phyloP scores from a whole-genome alignment of 1,140 invertebrate species.

The Drosophila mauritiana region DNA sequence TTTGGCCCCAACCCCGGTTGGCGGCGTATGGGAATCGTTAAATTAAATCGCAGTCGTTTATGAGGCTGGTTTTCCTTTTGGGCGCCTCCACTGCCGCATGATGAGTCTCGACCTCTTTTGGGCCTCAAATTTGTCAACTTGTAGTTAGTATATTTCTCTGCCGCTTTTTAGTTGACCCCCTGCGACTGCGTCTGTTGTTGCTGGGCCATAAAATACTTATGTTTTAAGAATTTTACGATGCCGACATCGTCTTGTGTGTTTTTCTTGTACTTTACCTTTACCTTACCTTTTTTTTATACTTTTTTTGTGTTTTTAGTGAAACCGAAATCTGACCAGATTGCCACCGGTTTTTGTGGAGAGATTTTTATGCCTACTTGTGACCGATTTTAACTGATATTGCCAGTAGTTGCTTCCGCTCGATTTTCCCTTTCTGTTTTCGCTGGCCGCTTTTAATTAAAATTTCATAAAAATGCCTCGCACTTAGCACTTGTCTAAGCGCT shows the following conservation, averaged over 20 bases:
- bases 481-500: slow-evolving; percentile 73
- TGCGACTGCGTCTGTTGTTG: slow-evolving; percentile 32
- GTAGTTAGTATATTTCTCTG: slow-evolving; percentile 71
- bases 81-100: slow-evolving; percentile 59
- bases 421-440: slow-evolving; percentile 55
- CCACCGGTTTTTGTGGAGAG: slow-evolving; percentile 73
- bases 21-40: slow-evolving; percentile 73
- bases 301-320: slow-evolving; percentile 45
- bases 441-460: slow-evolving; percentile 65
- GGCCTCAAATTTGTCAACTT: slow-evolving; percentile 77
- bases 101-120: slow-evolving; percentile 64
- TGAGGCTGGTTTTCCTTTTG: slow-evolving; percentile 79
- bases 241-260: slow-evolving; percentile 57
- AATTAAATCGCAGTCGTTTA: slow-evolving; percentile 82
- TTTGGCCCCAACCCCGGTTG: slow-evolving; percentile 29
- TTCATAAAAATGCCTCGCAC: slow-evolving; percentile 66
- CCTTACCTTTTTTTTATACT: slow-evolving; percentile 29
- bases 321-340: slow-evolving; percentile 67
- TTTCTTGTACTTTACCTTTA: slow-evolving; percentile 58
- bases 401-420: slow-evolving; percentile 64
- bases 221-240: slow-evolving; percentile 82
- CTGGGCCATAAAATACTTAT: slow-evolving; percentile 75
- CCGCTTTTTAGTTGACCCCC: slow-evolving; percentile 35
- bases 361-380: slow-evolving; percentile 73
- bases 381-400: slow-evolving; percentile 35